phyloP scores from a whole-genome alignment of 1,140 invertebrate genomes.

The Chironomus tepperi region DNA sequence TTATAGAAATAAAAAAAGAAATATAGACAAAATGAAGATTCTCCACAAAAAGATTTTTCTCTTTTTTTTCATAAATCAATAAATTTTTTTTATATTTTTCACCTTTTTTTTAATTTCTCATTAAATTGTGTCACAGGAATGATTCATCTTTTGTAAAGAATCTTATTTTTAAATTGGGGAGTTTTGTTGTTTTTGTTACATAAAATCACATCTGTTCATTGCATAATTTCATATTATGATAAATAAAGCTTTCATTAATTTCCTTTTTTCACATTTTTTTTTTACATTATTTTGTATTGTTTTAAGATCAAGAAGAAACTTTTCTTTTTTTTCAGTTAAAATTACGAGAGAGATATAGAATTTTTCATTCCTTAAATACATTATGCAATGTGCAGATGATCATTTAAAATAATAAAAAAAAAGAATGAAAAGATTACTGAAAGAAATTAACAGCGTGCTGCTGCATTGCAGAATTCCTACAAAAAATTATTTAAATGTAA shows the following conservation, averaged over 20 bases:
- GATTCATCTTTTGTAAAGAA: slow-evolving; percentile 8
- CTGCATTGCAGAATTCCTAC: slow-evolving; percentile 12
- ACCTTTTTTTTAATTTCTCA: too few species aligned
- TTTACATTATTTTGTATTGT: background rate
- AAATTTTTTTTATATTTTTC: background rate
- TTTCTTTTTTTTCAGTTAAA: background rate
- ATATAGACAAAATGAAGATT: slow-evolving; percentile 3
- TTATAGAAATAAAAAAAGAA: slow-evolving; percentile 1
- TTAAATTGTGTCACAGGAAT: background rate
- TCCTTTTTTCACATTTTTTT: background rate
- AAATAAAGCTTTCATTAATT: slow-evolving; percentile 10
- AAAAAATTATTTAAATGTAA: background rate
- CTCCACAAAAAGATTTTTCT: background rate
- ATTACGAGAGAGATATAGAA: background rate
- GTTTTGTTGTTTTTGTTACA: background rate
- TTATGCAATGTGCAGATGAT: background rate
- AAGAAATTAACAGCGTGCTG: slow-evolving; percentile 6
- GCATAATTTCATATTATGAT: background rate
- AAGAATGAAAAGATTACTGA: background rate
- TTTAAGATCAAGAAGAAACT: background rate
- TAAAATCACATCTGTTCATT: background rate
- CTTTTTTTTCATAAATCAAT: background rate
- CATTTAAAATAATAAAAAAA: background rate
- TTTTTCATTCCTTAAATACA: slow-evolving; percentile 12
- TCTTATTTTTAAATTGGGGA: background rate